Percentiles rank a stretch among this genome's conserved stretches.
These are phyloP conservation scores for Adrianichthys oophorus DNA, from an alignment of 2,797 vertebrate genomes.

Conservation along the genomic window DNA sequence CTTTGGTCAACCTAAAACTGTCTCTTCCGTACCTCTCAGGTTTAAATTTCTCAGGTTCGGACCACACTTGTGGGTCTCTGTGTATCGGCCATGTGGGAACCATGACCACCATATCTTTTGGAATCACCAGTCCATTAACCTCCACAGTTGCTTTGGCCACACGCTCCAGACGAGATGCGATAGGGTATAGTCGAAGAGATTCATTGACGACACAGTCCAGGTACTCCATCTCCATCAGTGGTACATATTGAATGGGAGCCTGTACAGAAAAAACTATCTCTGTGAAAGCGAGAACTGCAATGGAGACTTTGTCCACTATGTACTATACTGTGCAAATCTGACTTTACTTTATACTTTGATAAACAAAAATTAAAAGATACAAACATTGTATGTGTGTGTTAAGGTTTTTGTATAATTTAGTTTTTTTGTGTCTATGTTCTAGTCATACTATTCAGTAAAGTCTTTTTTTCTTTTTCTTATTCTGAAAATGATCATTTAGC, in stretches of 20 bases:
- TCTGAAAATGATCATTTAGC: too few relatives aligned
- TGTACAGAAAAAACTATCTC: conserved; percentile 36
- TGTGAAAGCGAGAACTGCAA: too few relatives aligned
- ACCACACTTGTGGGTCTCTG: conserved; percentile 64
- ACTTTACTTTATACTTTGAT: too few relatives aligned
- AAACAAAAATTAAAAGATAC: too few relatives aligned
- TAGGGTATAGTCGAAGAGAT: conserved; percentile 72
- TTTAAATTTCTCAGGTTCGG: conserved; percentile 75
- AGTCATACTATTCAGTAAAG: too few relatives aligned
- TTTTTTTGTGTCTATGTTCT: too few relatives aligned
- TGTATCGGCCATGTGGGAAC: conserved; percentile 74
- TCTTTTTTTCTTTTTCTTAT: too few relatives aligned
- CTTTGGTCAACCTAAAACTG: too few relatives aligned
- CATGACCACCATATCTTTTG: conserved; percentile 60
- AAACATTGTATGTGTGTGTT: too few relatives aligned
- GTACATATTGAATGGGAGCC: conserved; percentile 62
- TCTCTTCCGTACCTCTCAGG: conserved; percentile 75
- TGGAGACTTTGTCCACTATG: too few relatives aligned
- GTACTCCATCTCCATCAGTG: conserved; percentile 81
- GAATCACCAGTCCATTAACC: conserved; percentile 71
- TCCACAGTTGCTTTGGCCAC: conserved; percentile 78
- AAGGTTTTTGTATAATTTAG: too few relatives aligned
- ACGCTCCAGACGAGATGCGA: conserved; percentile 60
- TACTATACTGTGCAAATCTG: too few relatives aligned
- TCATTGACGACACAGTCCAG: conserved; percentile 76